Evolutionary conservation across 1,140 invertebrate species (phyloP), one percentile per base, ranked within the genome.

Genomic region (Pomacea maculata): DNA sequence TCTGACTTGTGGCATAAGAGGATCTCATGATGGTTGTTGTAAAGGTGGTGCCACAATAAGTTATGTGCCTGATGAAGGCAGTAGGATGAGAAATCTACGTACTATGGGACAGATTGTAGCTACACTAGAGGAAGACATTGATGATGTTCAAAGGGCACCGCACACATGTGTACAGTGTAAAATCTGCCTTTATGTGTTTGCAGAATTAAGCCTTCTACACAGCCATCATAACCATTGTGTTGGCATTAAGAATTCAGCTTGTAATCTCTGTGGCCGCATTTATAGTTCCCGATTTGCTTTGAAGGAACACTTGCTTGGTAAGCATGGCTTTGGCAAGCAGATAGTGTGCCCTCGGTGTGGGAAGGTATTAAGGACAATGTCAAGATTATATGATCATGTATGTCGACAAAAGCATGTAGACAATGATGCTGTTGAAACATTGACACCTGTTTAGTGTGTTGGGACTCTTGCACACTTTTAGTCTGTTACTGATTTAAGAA

Each of bases 261-360:
- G 77, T 29, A 78, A 78, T 57, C 57, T 78, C 10, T 78, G 77
- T 57, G 61, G 68, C 7, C 76, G 82, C 19, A 64, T 79, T 70
- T 83, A 83, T 57, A 83, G 82, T 63, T 77, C 80, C 12, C 77
- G 80, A 64, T 81, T 76, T 78, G 79, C 79, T 11, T 77, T 83
- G 19, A 83, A 83, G 54, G 82, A 83, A 68, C 82, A 83, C 65
- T 65, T 83, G n/a, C 71, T 79, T 45, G 82, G 82, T 52, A 80
- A 83, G 34, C 82, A 83, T 70, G 80, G 80, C 55, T 45, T 83
- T 55, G 82, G 82, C n/a, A 74, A 81, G 34, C 63, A 55, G 57
- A 64, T 83, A 52, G 55, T 57, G 0, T 83, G 82, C 74, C 78
- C 67, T 21, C 72, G 67, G 29, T 83, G 82, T 81, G 82, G 80